Evolutionary conservation across 2,888 invertebrate genomes (phyloP), one percentile per base, ranked within the genome.

Genomic region (Trypoxylon attenuatum): DNA sequence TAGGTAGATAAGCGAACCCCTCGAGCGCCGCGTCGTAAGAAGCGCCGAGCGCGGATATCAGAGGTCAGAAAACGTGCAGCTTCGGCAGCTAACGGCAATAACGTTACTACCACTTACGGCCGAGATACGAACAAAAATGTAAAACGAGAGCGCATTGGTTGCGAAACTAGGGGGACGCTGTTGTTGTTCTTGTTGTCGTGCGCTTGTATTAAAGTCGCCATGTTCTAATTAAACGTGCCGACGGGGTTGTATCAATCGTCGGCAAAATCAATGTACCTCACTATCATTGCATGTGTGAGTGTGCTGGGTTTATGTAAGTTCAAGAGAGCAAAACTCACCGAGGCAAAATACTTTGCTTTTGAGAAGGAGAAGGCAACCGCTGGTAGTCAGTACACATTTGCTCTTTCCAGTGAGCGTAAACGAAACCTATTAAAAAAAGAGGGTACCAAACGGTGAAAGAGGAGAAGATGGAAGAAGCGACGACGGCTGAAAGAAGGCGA

Each of bases 131-230:
- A n/a, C n/a, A n/a, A n/a, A n/a, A n/a, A n/a, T n/a, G n/a, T n/a
- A n/a, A n/a, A n/a, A n/a, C n/a, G n/a, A n/a, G n/a, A n/a, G n/a
- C n/a, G n/a, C n/a, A n/a, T n/a, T n/a, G n/a, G n/a, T n/a, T n/a
- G n/a, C n/a, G n/a, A 27, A 29, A 21, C 13, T 41, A 29, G 46
- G 53, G 64, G 69, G 73, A 77, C 80, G 83, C 82, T 80, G 82
- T 84, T 84, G 84, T 85, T 84, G 83, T 84, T 84, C 84, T 84
- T 84, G 83, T 83, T 84, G 84, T 84, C 84, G 84, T 83, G 84
- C 83, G 84, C 84, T 84, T 85, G 84, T 85, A 85, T 84, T 83
- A 82, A 84, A 85, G 85, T 82, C 84, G 84, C 84, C 84, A 84
- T 85, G 83, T 85, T 85, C 82, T 82, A 83, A 85, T 85, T 84